Conservation (phyloP, 2,113 vertebrate genomes). For the Pluvialis apricaria region DNA sequence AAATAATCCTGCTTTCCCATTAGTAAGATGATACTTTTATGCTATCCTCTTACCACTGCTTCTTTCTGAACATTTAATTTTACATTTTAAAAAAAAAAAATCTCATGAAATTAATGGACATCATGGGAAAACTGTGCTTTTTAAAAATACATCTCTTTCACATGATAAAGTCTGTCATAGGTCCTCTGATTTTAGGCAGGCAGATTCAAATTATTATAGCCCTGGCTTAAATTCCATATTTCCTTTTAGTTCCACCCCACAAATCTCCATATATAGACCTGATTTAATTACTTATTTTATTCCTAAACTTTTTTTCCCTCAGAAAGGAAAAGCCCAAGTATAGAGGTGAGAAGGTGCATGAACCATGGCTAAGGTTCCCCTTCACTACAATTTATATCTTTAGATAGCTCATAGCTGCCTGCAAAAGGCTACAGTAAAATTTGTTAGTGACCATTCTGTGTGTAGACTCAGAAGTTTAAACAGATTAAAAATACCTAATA, state of each 20-base stretch:
- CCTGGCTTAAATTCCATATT: neutral
- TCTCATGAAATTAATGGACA: neutral
- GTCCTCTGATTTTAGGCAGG: neutral
- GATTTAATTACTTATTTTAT: neutral
- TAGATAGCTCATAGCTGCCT: neutral
- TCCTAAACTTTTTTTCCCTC: neutral
- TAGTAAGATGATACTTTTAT: neutral
- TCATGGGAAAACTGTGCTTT: neutral
- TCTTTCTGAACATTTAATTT: conserved; percentile 14
- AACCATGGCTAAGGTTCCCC: neutral
- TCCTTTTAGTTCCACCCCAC: neutral
- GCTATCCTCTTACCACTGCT: neutral
- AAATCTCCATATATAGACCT: neutral
- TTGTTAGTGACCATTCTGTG: neutral
- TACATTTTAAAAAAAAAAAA: neutral
- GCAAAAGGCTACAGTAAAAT: neutral
- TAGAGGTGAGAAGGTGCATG: neutral
- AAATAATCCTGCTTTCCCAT: neutral
- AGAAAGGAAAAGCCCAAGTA: neutral
- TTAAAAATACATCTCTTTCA: neutral
- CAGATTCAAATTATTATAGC: neutral
- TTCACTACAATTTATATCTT: neutral
- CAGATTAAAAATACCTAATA: neutral
- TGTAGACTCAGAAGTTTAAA: neutral
- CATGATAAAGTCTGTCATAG: neutral